Percentiles rank a stretch among this genome's conserved stretches.
Evolutionary conservation across 2,113 vertebrate genomes (phyloP).

Genomic region (Notothenia coriiceps): DNA sequence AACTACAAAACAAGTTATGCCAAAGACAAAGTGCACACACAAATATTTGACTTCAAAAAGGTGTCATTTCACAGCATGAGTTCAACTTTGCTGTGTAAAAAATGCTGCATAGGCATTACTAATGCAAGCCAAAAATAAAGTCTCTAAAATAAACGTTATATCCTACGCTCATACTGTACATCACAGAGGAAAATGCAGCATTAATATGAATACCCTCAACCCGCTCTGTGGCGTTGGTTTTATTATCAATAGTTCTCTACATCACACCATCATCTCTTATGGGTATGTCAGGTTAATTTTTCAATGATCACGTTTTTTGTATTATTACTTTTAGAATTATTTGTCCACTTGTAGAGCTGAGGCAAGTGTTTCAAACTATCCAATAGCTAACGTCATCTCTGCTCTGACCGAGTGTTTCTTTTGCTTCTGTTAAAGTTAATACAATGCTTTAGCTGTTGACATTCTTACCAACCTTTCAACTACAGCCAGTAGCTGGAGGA

Average conservation of each 20-base stretch:
- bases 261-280: conserved; percentile 1
- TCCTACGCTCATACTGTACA: conserved; percentile 46
- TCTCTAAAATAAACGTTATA: conserved; percentile 20
- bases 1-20: conserved; percentile 28
- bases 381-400: conserved; percentile 3
- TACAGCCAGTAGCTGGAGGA: background rate
- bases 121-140: conserved; percentile 23
- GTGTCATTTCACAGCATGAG: conserved; percentile 31
- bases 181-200: conserved; percentile 51
- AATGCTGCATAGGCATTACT: conserved; percentile 23
- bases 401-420: background rate
- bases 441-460: background rate
- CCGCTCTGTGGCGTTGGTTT: conserved; percentile 3
- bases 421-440: background rate
- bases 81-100: conserved; percentile 51
- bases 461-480: conserved; percentile 8
- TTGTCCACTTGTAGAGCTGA: conserved; percentile 47
- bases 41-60: conserved; percentile 38
- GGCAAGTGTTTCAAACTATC: conserved; percentile 10
- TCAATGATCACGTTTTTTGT: background rate
- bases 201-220: background rate
- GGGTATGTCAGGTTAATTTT: no score
- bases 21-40: conserved; percentile 56
- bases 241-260: conserved; percentile 13
- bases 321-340: conserved; percentile 14